phyloP scores from a whole-genome alignment of 1,140 invertebrate species.

The Drosophila santomea region DNA sequence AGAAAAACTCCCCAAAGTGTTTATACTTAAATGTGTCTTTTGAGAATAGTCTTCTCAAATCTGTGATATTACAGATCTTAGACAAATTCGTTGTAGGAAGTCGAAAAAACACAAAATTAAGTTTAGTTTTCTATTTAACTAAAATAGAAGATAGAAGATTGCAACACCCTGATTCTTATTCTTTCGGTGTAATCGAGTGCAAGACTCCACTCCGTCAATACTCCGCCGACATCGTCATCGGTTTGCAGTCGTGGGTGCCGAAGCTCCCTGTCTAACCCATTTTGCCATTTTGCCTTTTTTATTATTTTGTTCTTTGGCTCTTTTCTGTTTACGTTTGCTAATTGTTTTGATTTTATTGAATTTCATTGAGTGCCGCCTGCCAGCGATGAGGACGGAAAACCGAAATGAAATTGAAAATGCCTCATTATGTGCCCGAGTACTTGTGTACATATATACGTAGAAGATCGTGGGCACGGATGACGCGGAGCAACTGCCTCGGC shows the following conservation, averaged over 20 bases:
- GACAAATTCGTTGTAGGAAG: too few species aligned
- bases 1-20: neutral
- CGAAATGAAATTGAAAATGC: constrained; percentile 49
- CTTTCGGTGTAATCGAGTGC: constrained; percentile 52
- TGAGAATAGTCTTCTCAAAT: too few species aligned
- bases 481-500: constrained; percentile 23
- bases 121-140: too few species aligned
- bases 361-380: constrained; percentile 67
- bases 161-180: neutral
- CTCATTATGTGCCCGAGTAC: constrained; percentile 36
- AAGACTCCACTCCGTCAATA: constrained; percentile 27
- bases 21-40: neutral
- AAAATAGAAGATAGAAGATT: neutral
- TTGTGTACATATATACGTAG: neutral
- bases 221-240: constrained; percentile 36
- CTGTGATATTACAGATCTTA: too few species aligned
- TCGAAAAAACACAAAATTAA: too few species aligned
- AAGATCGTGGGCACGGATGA: constrained; percentile 6
- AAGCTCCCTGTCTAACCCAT: constrained; percentile 21
- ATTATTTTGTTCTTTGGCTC: constrained; percentile 8
- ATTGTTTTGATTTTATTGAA: constrained; percentile 80
- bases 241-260: constrained; percentile 15
- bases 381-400: constrained; percentile 34
- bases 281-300: neutral
- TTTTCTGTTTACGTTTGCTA: constrained; percentile 68